Percentiles rank a stretch among this genome's conserved stretches.
Conservation (phyloP, 2,797 vertebrate species). For the Mormyrops boulengeri region DNA sequence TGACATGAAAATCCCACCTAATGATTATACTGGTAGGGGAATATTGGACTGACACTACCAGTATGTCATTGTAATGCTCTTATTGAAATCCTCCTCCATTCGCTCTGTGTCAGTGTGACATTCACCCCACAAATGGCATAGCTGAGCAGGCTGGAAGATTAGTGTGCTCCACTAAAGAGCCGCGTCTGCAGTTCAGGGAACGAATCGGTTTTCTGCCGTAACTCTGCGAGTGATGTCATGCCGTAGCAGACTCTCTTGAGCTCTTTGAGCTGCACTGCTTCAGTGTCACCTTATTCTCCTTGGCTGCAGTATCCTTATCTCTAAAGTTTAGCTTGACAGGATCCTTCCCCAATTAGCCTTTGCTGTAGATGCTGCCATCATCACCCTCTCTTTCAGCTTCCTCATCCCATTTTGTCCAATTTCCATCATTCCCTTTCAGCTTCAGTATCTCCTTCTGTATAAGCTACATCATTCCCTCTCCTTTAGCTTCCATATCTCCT, state of each 20-base stretch:
- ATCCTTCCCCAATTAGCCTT: neutral
- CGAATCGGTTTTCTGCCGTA: neutral
- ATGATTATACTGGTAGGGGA: neutral
- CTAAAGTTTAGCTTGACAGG: neutral
- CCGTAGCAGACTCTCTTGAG: neutral
- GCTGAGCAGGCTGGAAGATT: neutral
- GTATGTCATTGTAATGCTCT: neutral
- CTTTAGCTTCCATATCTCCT: neutral
- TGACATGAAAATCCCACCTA: neutral
- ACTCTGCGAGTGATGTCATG: neutral
- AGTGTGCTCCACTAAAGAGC: neutral
- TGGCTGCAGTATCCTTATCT: neutral
- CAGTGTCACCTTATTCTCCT: neutral
- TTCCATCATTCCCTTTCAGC: neutral
- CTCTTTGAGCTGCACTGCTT: neutral
- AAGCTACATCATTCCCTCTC: neutral
- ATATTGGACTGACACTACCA: neutral
- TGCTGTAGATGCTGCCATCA: neutral
- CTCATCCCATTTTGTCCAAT: neutral
- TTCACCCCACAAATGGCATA: neutral
- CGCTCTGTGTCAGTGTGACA: neutral
- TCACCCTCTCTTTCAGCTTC: neutral
- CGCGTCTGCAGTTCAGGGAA: neutral
- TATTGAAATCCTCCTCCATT: neutral
- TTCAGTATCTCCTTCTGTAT: neutral